Conservation (phyloP, 2,797 vertebrate genomes). For the Gallinago stenura region DNA sequence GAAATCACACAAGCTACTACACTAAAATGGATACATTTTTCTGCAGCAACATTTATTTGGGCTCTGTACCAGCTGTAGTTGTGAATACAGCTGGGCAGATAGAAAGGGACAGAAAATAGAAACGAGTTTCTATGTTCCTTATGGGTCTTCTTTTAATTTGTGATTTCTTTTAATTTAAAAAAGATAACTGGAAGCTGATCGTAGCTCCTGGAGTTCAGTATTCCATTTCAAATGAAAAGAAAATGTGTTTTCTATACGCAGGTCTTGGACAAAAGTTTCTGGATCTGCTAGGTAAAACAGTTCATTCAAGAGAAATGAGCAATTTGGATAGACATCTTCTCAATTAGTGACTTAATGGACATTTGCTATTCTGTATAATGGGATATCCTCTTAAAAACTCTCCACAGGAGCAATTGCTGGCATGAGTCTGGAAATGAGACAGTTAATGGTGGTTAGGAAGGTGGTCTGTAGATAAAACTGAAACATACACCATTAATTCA, state of each 20-base stretch:
- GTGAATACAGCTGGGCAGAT: neutral
- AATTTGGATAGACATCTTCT: slow-evolving; percentile 6
- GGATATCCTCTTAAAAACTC: neutral
- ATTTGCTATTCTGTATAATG: neutral
- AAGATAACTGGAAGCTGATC: neutral
- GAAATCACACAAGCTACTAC: slow-evolving; percentile 35
- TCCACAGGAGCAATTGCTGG: neutral
- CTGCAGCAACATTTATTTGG: neutral
- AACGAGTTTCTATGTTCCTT: neutral
- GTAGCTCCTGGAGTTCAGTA: neutral
- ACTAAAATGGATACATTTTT: slow-evolving; percentile 35
- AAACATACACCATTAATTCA: slow-evolving; percentile 10
- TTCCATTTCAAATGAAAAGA: neutral
- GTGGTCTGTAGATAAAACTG: neutral
- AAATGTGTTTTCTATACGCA: neutral
- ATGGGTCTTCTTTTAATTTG: neutral
- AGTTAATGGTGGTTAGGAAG: slow-evolving; percentile 3
- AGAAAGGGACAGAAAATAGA: neutral
- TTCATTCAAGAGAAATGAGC: neutral
- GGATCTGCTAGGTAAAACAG: neutral
- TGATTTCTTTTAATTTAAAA: neutral
- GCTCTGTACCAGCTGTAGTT: neutral
- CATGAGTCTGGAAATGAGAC: neutral
- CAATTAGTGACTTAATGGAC: neutral
- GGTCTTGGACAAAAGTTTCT: neutral